Evolutionary conservation across 1,140 invertebrate species (phyloP).

Genomic region (Drosophila lowei): DNA sequence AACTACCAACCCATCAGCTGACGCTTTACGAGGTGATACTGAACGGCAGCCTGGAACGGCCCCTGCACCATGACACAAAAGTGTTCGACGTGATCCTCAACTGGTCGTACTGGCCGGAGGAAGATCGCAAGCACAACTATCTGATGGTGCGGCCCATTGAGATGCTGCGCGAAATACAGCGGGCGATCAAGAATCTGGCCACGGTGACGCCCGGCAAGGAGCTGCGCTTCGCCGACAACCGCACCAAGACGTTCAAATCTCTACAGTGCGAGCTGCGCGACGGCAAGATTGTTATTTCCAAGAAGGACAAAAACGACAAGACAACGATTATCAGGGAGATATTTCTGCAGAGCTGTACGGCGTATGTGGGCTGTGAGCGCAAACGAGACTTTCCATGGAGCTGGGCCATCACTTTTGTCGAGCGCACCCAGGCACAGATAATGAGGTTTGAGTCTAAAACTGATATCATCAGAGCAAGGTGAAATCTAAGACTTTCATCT

Average conservation of each 20-base stretch:
- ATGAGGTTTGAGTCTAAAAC: constrained; percentile 84
- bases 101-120: constrained; percentile 94
- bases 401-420: constrained; percentile 91
- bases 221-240: constrained; percentile 90
- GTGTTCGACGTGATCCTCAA: constrained; percentile 87
- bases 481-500: no score
- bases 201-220: constrained; percentile 87
- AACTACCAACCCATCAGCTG: constrained; percentile 86
- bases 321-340: constrained; percentile 76
- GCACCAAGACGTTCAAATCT: constrained; percentile 89
- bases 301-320: constrained; percentile 84
- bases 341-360: constrained; percentile 74
- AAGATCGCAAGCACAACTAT: constrained; percentile 91
- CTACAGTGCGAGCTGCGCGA: constrained; percentile 91
- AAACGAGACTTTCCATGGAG: constrained; percentile 91
- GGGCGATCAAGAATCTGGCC: constrained; percentile 84
- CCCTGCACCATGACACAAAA: constrained; percentile 90
- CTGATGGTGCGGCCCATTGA: constrained; percentile 87
- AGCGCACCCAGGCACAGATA: constrained; percentile 85
- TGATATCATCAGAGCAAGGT: no score
- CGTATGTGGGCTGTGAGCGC: constrained; percentile 90
- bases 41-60: constrained; percentile 88
- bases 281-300: constrained; percentile 90
- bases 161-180: constrained; percentile 83
- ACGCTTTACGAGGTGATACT: constrained; percentile 91